Conservation (phyloP, 2,113 vertebrate genomes). For the Ceratotherium simum region DNA sequence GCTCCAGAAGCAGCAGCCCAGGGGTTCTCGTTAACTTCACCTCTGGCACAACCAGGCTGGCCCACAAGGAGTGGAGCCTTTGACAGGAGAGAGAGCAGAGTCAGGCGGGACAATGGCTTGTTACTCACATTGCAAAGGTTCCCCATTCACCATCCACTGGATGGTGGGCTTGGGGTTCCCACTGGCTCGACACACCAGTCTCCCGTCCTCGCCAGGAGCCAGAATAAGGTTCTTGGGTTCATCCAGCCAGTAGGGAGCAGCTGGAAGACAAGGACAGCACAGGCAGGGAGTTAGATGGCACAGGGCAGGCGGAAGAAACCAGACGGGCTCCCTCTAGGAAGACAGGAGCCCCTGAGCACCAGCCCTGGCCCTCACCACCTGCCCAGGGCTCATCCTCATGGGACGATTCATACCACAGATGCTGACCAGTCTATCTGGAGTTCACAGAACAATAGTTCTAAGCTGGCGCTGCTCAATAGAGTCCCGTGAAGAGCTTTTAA, state of each 20-base stretch:
- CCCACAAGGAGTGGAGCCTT: neutral
- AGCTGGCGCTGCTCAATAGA: neutral
- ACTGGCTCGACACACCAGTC: constrained; percentile 95
- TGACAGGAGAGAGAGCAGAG: neutral
- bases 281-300: constrained; percentile 12
- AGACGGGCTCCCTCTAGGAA: neutral
- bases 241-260: constrained; percentile 97
- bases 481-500: neutral
- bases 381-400: fast-evolving
- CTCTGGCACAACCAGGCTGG: no score
- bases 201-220: constrained; percentile 94
- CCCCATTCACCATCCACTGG: constrained; percentile 95
- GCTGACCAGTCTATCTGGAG: neutral
- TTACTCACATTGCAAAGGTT: constrained; percentile 92
- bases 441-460: neutral
- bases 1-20: neutral
- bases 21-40: neutral
- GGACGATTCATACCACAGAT: neutral
- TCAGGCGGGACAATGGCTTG: fast-evolving
- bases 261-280: constrained; percentile 82
- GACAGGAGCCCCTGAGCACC: neutral
- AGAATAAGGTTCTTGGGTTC: constrained; percentile 95
- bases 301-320: neutral
- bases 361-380: neutral
- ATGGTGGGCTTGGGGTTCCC: constrained; percentile 97